Evolutionary conservation across 2,888 invertebrate species (phyloP), one percentile per base, ranked within the genome.

Genomic region (Drosophila histrio): DNA sequence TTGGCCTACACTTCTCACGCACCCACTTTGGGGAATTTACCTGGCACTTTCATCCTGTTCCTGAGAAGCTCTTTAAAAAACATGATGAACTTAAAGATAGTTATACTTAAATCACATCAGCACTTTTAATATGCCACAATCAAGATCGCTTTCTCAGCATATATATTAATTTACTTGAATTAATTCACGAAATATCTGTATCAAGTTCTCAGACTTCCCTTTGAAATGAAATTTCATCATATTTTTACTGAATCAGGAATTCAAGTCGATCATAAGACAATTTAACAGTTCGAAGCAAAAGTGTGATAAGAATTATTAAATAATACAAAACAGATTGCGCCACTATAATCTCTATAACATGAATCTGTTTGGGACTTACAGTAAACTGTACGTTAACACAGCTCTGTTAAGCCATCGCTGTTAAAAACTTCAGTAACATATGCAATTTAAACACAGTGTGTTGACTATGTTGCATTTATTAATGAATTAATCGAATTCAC

Each of bases 1-100:
- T 82, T 82, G 87, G 72, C 57, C 82, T 66, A 70, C 82, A 87
- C 79, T 80, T 80, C 84, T 65, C 85, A 69, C 72, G 75, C 81
- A 77, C 64, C 69, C 62, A 61, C 63, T 62, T 67, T 44, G 38
- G 75, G 66, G 81, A 74, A 66, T 80, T 87, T 87, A 62, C 74
- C 64, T 57, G 72, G 62, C 86, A 77, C 76, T 85, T 79, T 61
- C 50, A 36, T 49, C 38, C 46, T 26, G 30, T 41, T 44, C 5
- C 44, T 47, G 11, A n/a, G 22, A 2, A 32, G 46, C 22, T 57
- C 62, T 65, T 65, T 59, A 60, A 78, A 43, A 43, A 24, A 22
- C 36, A 36, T 19, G 28, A 9, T 4, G 17, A 44, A 52, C 21
- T 43, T 50, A 44, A 15, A 38, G n/a, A 4, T 6, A 11, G 17